Percentiles rank a stretch among this genome's conserved stretches.
Conservation (phyloP, 1,140 invertebrate genomes). For the Macrobrachium nipponense region DNA sequence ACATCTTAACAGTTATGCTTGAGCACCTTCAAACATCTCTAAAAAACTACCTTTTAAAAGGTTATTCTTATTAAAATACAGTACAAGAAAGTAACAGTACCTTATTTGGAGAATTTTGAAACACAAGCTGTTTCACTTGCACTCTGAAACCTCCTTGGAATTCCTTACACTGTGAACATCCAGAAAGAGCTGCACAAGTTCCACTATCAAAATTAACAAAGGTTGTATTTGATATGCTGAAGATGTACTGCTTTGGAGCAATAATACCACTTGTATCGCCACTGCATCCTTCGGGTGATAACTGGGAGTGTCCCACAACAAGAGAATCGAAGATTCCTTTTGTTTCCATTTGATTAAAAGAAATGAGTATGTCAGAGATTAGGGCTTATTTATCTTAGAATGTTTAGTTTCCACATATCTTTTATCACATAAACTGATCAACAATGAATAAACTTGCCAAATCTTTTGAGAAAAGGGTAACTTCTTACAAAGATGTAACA, state of each 20-base stretch:
- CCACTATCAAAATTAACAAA: conserved; percentile 52
- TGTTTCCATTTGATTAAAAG: background rate
- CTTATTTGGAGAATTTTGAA: conserved; percentile 48
- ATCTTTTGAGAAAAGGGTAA: too few relatives aligned
- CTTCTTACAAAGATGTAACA: too few relatives aligned
- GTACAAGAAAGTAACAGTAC: background rate
- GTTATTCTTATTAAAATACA: background rate
- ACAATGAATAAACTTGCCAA: too few relatives aligned
- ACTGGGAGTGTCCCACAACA: conserved; percentile 42
- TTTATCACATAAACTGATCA: too few relatives aligned
- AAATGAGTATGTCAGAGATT: too few relatives aligned
- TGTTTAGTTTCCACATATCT: too few relatives aligned
- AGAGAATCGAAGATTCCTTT: conserved; percentile 46
- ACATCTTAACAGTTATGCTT: too few relatives aligned
- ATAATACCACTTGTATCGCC: conserved; percentile 43
- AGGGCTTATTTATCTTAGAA: too few relatives aligned
- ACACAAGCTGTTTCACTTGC: conserved; percentile 29
- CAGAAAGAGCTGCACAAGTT: conserved; percentile 38
- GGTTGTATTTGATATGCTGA: conserved; percentile 44
- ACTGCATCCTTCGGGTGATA: conserved; percentile 28
- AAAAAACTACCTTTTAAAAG: background rate
- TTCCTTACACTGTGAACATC: conserved; percentile 53
- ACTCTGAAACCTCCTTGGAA: conserved; percentile 41
- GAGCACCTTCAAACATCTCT: too few relatives aligned
- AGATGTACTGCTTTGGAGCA: conserved; percentile 49